Evolutionary conservation across 2,113 vertebrate species (phyloP), one percentile per base, ranked within the genome.

Genomic region (Macroglossus sobrinus): DNA sequence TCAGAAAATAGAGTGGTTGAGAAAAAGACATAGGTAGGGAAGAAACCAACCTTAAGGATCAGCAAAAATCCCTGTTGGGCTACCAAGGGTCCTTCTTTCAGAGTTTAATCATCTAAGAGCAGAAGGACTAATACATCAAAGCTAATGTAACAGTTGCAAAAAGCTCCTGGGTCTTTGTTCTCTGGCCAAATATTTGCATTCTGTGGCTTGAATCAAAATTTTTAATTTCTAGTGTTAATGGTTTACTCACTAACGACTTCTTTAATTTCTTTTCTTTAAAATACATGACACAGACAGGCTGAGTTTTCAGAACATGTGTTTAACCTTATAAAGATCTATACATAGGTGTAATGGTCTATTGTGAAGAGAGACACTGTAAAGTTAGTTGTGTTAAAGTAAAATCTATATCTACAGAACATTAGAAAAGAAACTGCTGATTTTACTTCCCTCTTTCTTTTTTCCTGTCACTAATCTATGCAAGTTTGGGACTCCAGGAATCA

Each of bases 161-260:
- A 95, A 89, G 57, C 92, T 85, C 89, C 80, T 55, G 63, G 40
- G 96, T 94, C 84, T 96, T 94, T 86, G 63, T 92, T 96, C 91
- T 79, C 43, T 81, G 57, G 94, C 63, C 74, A 97, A 97, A 97
- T 97, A 95, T 96, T 97, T 98, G 78, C 55, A 96, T 89, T 94
- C 72, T 91, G 92, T 92, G 85, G 80, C 68, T 89, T 87, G 93
- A 97, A 94, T 97, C 55, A 89, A 96, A 95, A 96, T 80, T 95
- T 96, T 96, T 97, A 91, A 97, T 96, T 97, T 97, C 89, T 87
- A 85, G 69, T 69, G 87, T 95, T 97, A 96, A 97, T 89, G 75
- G 69, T 94, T 94, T 90, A 94, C 59, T 95, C 82, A 84, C 59
- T 94, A 89, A 94, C 94, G 89, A 93, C 63, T 93, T 93, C 61